A percentile compares a stretch with the other conserved stretches of the same genome.
Evolutionary conservation across 2,888 invertebrate genomes (phyloP).

Genomic region (Trichacis sp.): DNA sequence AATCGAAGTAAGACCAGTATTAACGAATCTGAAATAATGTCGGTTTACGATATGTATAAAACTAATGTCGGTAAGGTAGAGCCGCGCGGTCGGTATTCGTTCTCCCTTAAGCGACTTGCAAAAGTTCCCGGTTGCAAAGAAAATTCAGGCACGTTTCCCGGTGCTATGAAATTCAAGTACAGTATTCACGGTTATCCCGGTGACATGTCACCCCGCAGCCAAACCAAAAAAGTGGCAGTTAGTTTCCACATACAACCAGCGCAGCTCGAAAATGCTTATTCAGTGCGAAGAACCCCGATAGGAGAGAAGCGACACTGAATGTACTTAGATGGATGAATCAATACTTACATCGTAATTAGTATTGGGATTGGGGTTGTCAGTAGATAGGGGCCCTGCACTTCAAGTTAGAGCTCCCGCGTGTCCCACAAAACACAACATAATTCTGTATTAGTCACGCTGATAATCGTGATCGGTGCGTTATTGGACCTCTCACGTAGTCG

Average conservation of each 20-base stretch:
- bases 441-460: constrained; percentile 67
- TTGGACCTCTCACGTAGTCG: constrained; percentile 24
- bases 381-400: constrained; percentile 66
- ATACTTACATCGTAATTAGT: constrained; percentile 68
- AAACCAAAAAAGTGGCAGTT: constrained; percentile 46
- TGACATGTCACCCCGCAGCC: too few relatives aligned
- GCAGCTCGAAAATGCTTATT: constrained; percentile 34
- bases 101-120: too few relatives aligned
- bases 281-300: constrained; percentile 42
- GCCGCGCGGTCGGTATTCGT: too few relatives aligned
- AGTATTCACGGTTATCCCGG: too few relatives aligned
- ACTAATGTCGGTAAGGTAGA: too few relatives aligned
- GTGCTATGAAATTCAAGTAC: too few relatives aligned
- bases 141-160: too few relatives aligned
- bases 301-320: constrained; percentile 61
- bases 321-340: constrained; percentile 64
- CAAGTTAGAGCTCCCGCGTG: constrained; percentile 68
- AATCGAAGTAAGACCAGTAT: too few relatives aligned
- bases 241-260: constrained; percentile 22
- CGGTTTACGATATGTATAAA: too few relatives aligned
- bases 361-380: constrained; percentile 68
- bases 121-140: too few relatives aligned
- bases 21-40: too few relatives aligned
- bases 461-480: constrained; percentile 48
- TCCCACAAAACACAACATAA: constrained; percentile 68